Conservation (phyloP, 1,140 invertebrate genomes). For the Lordiphosa mommai region DNA sequence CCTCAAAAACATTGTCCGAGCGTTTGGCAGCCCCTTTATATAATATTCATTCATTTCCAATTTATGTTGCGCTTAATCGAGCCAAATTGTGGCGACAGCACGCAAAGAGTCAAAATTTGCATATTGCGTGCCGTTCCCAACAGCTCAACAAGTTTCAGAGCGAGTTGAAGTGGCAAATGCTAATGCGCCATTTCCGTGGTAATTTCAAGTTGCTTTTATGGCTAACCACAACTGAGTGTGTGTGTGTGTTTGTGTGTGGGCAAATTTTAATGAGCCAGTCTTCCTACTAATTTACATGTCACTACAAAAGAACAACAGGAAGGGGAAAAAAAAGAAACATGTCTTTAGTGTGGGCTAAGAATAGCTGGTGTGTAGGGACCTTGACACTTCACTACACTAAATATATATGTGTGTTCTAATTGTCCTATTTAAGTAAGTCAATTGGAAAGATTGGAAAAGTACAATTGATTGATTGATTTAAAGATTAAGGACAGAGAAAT, state of each 20-base stretch:
- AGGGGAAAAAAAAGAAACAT: conserved; percentile 11
- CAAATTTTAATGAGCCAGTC: conserved; percentile 33
- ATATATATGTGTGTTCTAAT: not conserved
- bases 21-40: too few relatives aligned
- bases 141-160: conserved; percentile 57
- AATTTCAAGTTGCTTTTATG: conserved; percentile 60
- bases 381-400: conserved; percentile 30
- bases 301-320: not conserved
- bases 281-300: conserved; percentile 47
- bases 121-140: conserved; percentile 62
- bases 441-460: conserved; percentile 5
- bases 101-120: conserved; percentile 61
- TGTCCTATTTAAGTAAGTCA: not conserved
- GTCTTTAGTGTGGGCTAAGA: conserved; percentile 29
- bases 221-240: conserved; percentile 22
- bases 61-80: conserved; percentile 23
- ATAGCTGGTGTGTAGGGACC: conserved; percentile 15
- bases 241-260: not conserved
- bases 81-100: conserved; percentile 57
- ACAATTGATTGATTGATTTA: too few relatives aligned
- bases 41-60: conserved; percentile 20
- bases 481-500: too few relatives aligned
- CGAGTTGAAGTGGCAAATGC: conserved; percentile 54
- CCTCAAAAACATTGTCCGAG: too few relatives aligned
- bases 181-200: conserved; percentile 73